A percentile compares a stretch with the other conserved stretches of the same genome.
Conservation (phyloP, 2,113 vertebrate genomes). For the Candoia aspera region DNA sequence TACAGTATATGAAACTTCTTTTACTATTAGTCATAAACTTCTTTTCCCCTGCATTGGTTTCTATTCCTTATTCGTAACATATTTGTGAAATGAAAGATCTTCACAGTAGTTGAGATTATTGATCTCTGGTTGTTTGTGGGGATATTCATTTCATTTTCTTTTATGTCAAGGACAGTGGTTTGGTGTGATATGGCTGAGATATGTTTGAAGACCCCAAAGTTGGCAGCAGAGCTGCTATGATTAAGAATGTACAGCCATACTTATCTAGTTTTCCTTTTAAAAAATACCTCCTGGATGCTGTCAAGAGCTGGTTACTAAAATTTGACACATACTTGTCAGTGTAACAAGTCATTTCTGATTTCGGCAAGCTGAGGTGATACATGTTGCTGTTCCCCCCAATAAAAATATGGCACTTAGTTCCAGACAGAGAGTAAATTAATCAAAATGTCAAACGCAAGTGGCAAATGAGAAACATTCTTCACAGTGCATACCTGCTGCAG, state of each 20-base stretch:
- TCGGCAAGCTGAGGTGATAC: background rate
- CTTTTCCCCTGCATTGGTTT: slow-evolving; percentile 19
- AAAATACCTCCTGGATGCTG: slow-evolving; percentile 22
- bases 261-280: background rate
- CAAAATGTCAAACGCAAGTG: background rate
- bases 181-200: accelerated
- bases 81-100: background rate
- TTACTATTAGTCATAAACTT: background rate
- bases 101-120: background rate
- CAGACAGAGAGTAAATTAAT: background rate
- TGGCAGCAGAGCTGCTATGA: background rate
- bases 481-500: background rate
- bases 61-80: background rate
- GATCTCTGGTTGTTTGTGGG: slow-evolving; percentile 1
- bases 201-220: background rate
- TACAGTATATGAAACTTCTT: background rate
- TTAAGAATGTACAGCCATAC: background rate
- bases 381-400: background rate
- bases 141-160: background rate
- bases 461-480: background rate
- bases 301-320: slow-evolving; percentile 28
- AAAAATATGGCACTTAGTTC: background rate
- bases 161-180: accelerated
- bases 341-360: slow-evolving; percentile 41
- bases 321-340: background rate